phyloP scores from a whole-genome alignment of 1,140 invertebrate species.

The Gryon sp. region DNA sequence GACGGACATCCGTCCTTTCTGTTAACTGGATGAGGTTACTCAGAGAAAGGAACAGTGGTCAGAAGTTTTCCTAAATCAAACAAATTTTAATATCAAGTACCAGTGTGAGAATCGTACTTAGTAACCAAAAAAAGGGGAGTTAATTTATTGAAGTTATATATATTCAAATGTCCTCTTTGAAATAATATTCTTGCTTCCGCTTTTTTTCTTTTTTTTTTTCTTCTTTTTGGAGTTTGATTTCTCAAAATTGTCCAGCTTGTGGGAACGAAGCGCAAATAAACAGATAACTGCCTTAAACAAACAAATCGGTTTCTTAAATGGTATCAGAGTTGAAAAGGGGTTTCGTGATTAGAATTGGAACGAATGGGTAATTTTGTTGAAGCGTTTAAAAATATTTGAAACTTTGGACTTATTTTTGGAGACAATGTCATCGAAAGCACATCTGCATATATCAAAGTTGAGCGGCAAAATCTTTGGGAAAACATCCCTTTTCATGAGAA shows the following conservation, averaged over 20 bases:
- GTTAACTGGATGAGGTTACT: constrained; percentile 52
- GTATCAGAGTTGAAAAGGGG: constrained; percentile 1
- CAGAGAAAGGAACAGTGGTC: constrained; percentile 33
- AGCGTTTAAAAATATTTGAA: constrained; percentile 43
- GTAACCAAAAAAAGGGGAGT: constrained; percentile 2
- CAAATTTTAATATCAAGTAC: constrained; percentile 54
- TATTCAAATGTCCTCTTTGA: not conserved
- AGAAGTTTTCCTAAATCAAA: constrained; percentile 49
- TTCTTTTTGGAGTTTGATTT: too few relatives aligned
- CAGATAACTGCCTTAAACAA: constrained; percentile 9
- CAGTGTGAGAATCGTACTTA: constrained; percentile 35
- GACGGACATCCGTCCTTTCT: constrained; percentile 59
- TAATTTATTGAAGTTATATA: constrained; percentile 1
- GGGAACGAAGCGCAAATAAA: not conserved
- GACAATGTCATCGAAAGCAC: constrained; percentile 27
- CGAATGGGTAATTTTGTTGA: constrained; percentile 25
- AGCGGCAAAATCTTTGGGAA: constrained; percentile 38
- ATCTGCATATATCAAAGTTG: constrained; percentile 50
- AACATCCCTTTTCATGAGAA: constrained; percentile 44
- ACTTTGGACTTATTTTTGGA: constrained; percentile 47
- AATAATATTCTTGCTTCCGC: constrained; percentile 5
- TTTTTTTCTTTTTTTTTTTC: too few relatives aligned
- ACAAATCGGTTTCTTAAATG: constrained; percentile 19
- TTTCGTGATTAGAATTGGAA: too few relatives aligned
- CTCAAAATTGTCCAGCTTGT: too few relatives aligned